phyloP scores from a whole-genome alignment of 2,888 invertebrate species.

The Ypsolopha scabrella region DNA sequence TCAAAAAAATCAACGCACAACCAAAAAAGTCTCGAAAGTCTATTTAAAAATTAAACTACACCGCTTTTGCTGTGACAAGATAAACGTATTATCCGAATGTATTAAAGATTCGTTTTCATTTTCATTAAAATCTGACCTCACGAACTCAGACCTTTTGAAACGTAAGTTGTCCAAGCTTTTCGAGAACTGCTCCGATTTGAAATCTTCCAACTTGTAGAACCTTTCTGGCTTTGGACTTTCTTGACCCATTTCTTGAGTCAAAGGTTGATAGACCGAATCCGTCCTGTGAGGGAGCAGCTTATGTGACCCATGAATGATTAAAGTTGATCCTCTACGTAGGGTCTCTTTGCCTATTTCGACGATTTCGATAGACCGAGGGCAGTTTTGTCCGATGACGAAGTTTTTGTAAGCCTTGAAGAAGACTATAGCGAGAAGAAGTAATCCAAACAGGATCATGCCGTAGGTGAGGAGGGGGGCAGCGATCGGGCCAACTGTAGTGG shows the following conservation, averaged over 20 bases:
- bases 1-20: background rate
- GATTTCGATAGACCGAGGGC: slow-evolving; percentile 75
- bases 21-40: slow-evolving; percentile 12
- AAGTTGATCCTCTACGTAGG: slow-evolving; percentile 74
- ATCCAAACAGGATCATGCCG: slow-evolving; percentile 77
- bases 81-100: slow-evolving; percentile 50
- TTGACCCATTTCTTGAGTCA: slow-evolving; percentile 15
- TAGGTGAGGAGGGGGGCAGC: slow-evolving; percentile 79
- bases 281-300: slow-evolving; percentile 62
- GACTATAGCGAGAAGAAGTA: slow-evolving; percentile 73
- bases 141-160: slow-evolving; percentile 35
- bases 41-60: slow-evolving; percentile 30
- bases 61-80: slow-evolving; percentile 41
- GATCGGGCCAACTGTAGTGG: slow-evolving; percentile 81
- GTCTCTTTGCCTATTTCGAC: slow-evolving; percentile 82
- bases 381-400: slow-evolving; percentile 76
- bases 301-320: slow-evolving; percentile 71
- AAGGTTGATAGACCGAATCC: slow-evolving; percentile 62
- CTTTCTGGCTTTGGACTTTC: background rate
- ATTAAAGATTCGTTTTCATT: slow-evolving; percentile 46
- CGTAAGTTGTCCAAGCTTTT: slow-evolving; percentile 36
- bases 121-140: slow-evolving; percentile 36
- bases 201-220: slow-evolving; percentile 26
- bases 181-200: slow-evolving; percentile 26
- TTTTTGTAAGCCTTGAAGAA: slow-evolving; percentile 82